Conservation (phyloP, 64 coral and sea anemone species). For the Pocillopora damicornis region DNA sequence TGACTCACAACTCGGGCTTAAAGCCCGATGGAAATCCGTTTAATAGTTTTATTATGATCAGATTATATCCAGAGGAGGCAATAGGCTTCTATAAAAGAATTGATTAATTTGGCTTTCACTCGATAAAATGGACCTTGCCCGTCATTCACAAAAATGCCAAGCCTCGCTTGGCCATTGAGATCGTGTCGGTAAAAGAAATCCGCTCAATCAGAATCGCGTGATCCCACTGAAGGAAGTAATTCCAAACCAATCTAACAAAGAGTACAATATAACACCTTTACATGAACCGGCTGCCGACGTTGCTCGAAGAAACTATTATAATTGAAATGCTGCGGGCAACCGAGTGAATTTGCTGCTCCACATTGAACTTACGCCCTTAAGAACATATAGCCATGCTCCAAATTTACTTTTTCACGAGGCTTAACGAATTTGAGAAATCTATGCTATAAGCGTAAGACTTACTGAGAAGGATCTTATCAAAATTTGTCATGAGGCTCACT, state of each 20-base stretch:
- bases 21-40: constrained; percentile 26
- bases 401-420: neutral
- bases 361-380: neutral
- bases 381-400: neutral
- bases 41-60: constrained; percentile 25
- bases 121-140: neutral
- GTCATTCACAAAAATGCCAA: neutral
- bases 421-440: too few species aligned
- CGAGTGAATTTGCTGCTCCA: neutral
- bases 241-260: neutral
- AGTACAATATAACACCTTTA: constrained; percentile 11
- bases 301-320: neutral
- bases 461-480: too few species aligned
- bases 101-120: neutral
- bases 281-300: neutral
- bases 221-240: constrained; percentile 7
- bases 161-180: neutral
- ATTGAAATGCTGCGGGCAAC: neutral
- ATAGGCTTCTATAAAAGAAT: constrained; percentile 3
- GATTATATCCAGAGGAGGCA: constrained; percentile 8
- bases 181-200: constrained; percentile 7
- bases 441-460: too few species aligned
- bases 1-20: constrained; percentile 3
- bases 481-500: too few species aligned
- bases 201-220: constrained; percentile 1